Percentiles rank a stretch among this genome's conserved stretches.
phyloP scores from a whole-genome alignment of 2,888 invertebrate species.

The Alloscopus bannaensis region DNA sequence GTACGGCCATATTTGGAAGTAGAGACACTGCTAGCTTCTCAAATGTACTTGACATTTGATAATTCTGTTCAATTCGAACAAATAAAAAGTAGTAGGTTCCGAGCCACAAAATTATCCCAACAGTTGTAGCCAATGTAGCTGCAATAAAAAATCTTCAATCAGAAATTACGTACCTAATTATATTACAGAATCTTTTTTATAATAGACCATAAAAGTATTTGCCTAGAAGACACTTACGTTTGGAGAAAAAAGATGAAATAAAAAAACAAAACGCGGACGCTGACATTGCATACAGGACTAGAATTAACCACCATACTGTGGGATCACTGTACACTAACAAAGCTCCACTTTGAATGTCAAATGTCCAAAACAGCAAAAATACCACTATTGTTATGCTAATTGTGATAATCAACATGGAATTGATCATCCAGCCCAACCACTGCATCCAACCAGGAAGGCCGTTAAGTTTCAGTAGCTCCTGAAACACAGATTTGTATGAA shows the following conservation, averaged over 20 bases:
- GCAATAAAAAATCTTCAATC: neutral
- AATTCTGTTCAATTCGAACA: slow-evolving; percentile 54
- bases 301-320: slow-evolving; percentile 75
- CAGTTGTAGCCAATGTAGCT: slow-evolving; percentile 74
- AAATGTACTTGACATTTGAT: slow-evolving; percentile 50
- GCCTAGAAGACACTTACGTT: slow-evolving; percentile 16
- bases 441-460: slow-evolving; percentile 78
- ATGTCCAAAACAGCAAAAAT: slow-evolving; percentile 74
- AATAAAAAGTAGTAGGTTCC: slow-evolving; percentile 31
- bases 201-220: neutral
- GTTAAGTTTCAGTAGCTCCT: slow-evolving; percentile 80
- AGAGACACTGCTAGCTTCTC: slow-evolving; percentile 72
- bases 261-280: slow-evolving; percentile 76
- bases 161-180: too few relatives aligned
- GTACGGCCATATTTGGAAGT: slow-evolving; percentile 73
- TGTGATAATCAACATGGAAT: slow-evolving; percentile 76
- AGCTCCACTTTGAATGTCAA: slow-evolving; percentile 68
- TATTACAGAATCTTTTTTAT: neutral
- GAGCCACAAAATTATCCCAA: slow-evolving; percentile 74
- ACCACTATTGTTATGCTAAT: slow-evolving; percentile 74
- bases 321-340: slow-evolving; percentile 67
- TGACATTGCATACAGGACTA: slow-evolving; percentile 75
- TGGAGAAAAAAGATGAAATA: slow-evolving; percentile 73
- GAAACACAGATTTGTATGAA: slow-evolving; percentile 17
- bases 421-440: slow-evolving; percentile 79